phyloP scores from a whole-genome alignment of 2,113 vertebrate genomes.

The Mesocricetus auratus region DNA sequence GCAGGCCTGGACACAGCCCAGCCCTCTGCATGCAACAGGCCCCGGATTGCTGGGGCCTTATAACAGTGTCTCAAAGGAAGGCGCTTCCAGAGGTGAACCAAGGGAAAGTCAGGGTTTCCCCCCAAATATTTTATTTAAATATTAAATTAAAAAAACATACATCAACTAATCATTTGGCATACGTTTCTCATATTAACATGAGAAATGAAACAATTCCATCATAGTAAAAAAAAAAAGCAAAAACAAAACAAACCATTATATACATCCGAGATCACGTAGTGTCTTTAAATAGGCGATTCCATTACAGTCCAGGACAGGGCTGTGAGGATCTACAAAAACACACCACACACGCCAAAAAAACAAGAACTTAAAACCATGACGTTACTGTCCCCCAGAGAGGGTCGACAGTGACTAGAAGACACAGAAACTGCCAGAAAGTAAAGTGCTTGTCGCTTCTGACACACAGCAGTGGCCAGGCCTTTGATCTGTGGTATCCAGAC shows the following conservation, averaged over 20 bases:
- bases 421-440: slow-evolving; percentile 82
- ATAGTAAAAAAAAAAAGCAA: slow-evolving; percentile 84
- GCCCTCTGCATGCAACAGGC: neutral
- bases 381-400: slow-evolving; percentile 80
- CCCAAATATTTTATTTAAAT: slow-evolving; percentile 90
- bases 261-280: slow-evolving; percentile 84
- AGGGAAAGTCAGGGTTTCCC: neutral
- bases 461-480: slow-evolving; percentile 81
- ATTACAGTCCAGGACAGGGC: slow-evolving; percentile 81
- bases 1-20: neutral
- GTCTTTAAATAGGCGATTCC: slow-evolving; percentile 85
- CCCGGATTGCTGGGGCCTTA: neutral
- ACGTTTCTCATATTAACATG: slow-evolving; percentile 87
- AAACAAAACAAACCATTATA: slow-evolving; percentile 69
- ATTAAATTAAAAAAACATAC: slow-evolving; percentile 91
- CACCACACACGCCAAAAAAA: slow-evolving; percentile 70
- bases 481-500: slow-evolving; percentile 80
- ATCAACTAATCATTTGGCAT: slow-evolving; percentile 87
- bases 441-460: slow-evolving; percentile 88
- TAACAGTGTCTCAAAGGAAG: accelerated
- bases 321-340: slow-evolving; percentile 68
- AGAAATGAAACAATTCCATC: slow-evolving; percentile 87
- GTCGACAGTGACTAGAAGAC: slow-evolving; percentile 81
- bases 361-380: slow-evolving; percentile 32
- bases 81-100: neutral